Percentiles rank a stretch among this genome's conserved stretches.
Conservation (phyloP, 1,140 invertebrate genomes). For the Drosophila ambigua region DNA sequence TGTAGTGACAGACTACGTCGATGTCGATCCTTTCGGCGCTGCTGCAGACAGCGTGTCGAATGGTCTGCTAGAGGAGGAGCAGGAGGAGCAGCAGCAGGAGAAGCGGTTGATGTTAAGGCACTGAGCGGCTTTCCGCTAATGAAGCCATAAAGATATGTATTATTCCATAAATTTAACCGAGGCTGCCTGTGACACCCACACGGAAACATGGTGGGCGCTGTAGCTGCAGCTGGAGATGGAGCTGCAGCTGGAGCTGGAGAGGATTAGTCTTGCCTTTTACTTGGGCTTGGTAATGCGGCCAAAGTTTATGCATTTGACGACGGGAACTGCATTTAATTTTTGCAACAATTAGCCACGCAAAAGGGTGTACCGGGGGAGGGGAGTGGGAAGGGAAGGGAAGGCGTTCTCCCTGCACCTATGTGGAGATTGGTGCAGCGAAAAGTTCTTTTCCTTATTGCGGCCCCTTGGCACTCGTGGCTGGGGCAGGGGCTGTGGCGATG, state of each 20-base stretch:
- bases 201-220: constrained; percentile 2
- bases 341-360: constrained; percentile 76
- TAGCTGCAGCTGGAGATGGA: not conserved
- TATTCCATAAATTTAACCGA: constrained; percentile 76
- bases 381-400: constrained; percentile 20
- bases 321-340: constrained; percentile 72
- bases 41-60: constrained; percentile 77
- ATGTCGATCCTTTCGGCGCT: constrained; percentile 70
- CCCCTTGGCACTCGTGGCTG: constrained; percentile 16
- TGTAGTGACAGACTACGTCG: constrained; percentile 58
- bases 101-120: constrained; percentile 8
- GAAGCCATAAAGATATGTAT: constrained; percentile 83
- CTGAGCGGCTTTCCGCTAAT: constrained; percentile 68
- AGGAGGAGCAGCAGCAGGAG: not conserved
- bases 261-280: constrained; percentile 37
- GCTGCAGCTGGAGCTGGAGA: constrained; percentile 1
- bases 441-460: constrained; percentile 47
- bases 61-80: constrained; percentile 29
- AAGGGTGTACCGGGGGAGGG: constrained; percentile 13
- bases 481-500: too few relatives aligned
- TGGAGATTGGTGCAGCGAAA: constrained; percentile 16
- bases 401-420: constrained; percentile 16
- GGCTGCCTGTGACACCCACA: constrained; percentile 70
- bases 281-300: constrained; percentile 47
- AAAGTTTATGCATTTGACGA: constrained; percentile 68